These are phyloP conservation scores for Vespertilio murinus DNA, from an alignment of 2,797 vertebrate genomes.

Conservation along the genomic window DNA sequence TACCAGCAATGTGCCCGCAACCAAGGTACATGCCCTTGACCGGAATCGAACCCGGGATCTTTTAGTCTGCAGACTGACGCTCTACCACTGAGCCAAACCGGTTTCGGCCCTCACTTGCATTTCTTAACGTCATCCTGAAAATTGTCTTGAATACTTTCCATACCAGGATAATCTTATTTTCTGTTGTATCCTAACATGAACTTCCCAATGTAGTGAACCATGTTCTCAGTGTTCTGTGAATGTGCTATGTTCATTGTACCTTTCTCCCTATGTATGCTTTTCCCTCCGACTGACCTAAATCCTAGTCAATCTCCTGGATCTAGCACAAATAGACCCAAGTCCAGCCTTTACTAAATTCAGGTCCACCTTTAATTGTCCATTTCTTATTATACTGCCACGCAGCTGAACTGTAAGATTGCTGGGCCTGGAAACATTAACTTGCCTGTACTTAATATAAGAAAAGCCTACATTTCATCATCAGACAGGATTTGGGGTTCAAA, in stretches of 20 bases:
- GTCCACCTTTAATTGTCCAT: not conserved
- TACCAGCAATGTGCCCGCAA: no score
- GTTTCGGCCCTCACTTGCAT: not conserved
- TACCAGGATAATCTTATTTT: not conserved
- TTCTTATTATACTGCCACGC: not conserved
- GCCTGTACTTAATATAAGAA: not conserved
- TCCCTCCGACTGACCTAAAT: conserved; percentile 22
- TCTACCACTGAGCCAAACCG: no score
- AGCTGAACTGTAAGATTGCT: conserved; percentile 22
- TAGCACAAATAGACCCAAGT: not conserved
- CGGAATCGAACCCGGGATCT: no score
- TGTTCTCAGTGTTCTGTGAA: not conserved
- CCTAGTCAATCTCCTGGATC: not conserved
- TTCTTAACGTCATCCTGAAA: not conserved
- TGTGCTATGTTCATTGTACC: not conserved
- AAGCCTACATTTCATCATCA: not conserved
- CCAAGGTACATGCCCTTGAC: no score
- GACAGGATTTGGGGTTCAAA: not conserved
- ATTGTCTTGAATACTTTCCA: not conserved
- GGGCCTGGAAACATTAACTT: not conserved
- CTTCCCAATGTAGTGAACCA: not conserved
- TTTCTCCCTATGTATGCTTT: not conserved
- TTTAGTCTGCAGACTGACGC: no score
- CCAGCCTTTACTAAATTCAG: not conserved
- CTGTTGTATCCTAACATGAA: not conserved